phyloP scores from a whole-genome alignment of 2,888 invertebrate species.

The Leptogaster cylindrica region DNA sequence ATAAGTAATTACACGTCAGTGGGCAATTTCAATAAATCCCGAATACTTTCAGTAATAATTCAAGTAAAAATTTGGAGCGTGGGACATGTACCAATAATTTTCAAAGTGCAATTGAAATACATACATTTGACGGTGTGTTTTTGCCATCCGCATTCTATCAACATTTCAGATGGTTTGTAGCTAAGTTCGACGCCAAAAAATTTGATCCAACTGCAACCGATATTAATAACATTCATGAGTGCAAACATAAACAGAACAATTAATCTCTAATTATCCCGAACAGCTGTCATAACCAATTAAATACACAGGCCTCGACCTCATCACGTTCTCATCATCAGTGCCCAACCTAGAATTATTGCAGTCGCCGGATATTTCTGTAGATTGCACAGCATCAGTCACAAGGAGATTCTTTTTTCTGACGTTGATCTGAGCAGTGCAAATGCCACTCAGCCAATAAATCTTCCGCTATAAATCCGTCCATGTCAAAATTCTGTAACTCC shows the following conservation, averaged over 20 bases:
- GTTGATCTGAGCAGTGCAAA: slow-evolving; percentile 6
- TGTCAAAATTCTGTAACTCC: slow-evolving; percentile 36
- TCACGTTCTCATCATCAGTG: slow-evolving; percentile 28
- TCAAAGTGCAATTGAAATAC: neutral
- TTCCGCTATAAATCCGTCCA: slow-evolving; percentile 39
- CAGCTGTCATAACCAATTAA: slow-evolving; percentile 57
- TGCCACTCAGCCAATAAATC: slow-evolving; percentile 35
- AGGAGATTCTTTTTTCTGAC: neutral
- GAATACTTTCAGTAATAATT: no score
- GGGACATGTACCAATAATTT: neutral
- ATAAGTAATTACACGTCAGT: no score
- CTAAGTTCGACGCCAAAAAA: neutral
- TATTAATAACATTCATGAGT: slow-evolving; percentile 27
- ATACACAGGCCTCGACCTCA: slow-evolving; percentile 51
- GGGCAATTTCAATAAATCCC: no score
- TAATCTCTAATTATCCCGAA: slow-evolving; percentile 61
- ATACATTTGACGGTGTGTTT: neutral
- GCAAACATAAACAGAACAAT: slow-evolving; percentile 56
- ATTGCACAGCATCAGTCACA: neutral
- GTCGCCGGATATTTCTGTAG: slow-evolving; percentile 30
- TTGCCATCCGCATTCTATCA: no score
- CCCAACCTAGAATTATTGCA: neutral
- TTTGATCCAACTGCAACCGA: neutral
- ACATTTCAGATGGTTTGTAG: no score
- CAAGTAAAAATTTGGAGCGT: no score